Conservation (phyloP, 2,113 vertebrate genomes). For the Chaetodon trifascialis region DNA sequence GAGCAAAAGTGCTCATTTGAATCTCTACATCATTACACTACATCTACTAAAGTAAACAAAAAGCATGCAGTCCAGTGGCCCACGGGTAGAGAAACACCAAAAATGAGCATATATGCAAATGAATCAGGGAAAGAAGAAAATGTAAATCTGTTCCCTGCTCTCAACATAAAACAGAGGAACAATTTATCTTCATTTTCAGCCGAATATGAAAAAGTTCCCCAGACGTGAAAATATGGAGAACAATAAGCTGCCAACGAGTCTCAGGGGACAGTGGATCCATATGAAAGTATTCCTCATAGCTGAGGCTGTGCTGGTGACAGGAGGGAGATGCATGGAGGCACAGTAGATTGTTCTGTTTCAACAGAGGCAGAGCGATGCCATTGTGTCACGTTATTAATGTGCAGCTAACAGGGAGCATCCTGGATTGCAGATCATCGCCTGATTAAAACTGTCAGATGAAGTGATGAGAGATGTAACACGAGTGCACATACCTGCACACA, state of each 20-base stretch:
- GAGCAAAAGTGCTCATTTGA: slow-evolving; percentile 34
- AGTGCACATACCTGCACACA: slow-evolving; percentile 15
- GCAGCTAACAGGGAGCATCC: slow-evolving; percentile 55
- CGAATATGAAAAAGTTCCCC: slow-evolving; percentile 63
- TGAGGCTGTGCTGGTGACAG: slow-evolving; percentile 51
- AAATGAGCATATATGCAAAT: slow-evolving; percentile 70
- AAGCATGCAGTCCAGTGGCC: slow-evolving; percentile 30
- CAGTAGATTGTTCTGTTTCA: slow-evolving; percentile 50
- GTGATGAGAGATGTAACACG: not conserved
- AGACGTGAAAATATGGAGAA: slow-evolving; percentile 66
- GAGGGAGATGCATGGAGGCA: slow-evolving; percentile 54
- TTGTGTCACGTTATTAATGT: slow-evolving; percentile 62
- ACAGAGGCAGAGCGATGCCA: slow-evolving; percentile 28
- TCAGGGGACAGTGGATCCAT: slow-evolving; percentile 61
- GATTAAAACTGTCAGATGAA: slow-evolving; percentile 60
- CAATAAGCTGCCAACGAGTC: slow-evolving; percentile 73
- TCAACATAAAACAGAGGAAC: slow-evolving; percentile 54
- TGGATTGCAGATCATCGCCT: slow-evolving; percentile 42
- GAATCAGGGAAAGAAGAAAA: slow-evolving; percentile 45
- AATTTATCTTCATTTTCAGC: slow-evolving; percentile 78
- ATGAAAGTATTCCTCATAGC: slow-evolving; percentile 64
- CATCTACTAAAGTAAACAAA: slow-evolving; percentile 31
- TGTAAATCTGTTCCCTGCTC: slow-evolving; percentile 60
- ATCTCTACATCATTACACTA: slow-evolving; percentile 21
- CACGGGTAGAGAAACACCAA: slow-evolving; percentile 28